Percentiles rank a stretch among this genome's conserved stretches.
Conservation (phyloP, 2,113 vertebrate species). For the Mustela nigripes region DNA sequence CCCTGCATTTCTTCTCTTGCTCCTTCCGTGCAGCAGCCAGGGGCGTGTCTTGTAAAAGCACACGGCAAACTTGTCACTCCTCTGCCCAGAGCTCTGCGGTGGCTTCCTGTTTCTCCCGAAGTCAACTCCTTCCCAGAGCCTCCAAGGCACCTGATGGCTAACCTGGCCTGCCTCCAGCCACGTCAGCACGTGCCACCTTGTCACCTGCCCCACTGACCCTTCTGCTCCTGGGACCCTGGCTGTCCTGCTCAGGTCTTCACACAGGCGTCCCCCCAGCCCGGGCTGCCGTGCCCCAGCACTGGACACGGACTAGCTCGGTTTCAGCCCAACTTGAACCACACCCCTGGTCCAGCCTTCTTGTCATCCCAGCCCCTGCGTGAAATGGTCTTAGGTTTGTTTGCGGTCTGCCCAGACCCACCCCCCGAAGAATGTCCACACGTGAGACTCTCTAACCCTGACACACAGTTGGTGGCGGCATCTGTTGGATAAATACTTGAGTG, state of each 20-base stretch:
- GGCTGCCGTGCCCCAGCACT: neutral
- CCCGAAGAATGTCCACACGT: neutral
- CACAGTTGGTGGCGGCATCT: neutral
- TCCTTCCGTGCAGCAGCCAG: neutral
- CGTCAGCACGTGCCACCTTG: neutral
- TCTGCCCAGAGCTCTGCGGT: neutral
- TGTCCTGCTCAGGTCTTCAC: no score
- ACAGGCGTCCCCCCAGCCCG: fast-evolving
- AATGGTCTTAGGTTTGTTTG: neutral
- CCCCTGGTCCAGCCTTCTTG: neutral
- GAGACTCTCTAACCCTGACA: neutral
- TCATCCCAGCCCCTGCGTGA: neutral
- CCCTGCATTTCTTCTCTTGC: neutral
- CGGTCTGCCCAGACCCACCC: neutral
- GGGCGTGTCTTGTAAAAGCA: neutral
- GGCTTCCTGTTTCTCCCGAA: neutral
- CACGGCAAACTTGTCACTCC: fast-evolving
- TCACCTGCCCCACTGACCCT: neutral
- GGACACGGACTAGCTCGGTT: neutral
- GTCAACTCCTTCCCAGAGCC: no score
- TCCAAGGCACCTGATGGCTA: neutral
- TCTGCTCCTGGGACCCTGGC: no score
- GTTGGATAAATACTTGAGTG: neutral
- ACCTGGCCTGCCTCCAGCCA: neutral
- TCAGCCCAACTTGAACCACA: neutral